A percentile compares a stretch with the other conserved stretches of the same genome.
Evolutionary conservation across 2,797 vertebrate species (phyloP).

Genomic region (Gymnoscopelus braueri): DNA sequence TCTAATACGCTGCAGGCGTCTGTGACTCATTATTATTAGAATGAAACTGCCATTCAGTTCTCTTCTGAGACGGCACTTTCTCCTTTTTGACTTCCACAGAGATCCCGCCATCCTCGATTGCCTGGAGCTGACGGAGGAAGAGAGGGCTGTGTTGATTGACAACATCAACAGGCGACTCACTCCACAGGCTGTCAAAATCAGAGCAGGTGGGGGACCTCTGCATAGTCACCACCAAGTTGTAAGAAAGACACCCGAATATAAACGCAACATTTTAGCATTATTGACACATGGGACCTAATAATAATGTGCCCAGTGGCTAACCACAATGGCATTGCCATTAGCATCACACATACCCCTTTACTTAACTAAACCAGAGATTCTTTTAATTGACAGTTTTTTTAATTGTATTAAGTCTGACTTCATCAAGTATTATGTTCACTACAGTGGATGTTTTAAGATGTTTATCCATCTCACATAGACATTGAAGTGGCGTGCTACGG

Average conservation of each 20-base stretch:
- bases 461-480: slow-evolving; percentile 76
- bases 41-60: no score
- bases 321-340: no score
- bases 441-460: no score
- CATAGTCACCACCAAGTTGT: not conserved
- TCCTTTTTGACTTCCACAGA: slow-evolving; percentile 66
- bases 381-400: no score
- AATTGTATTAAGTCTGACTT: no score
- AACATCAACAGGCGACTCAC: slow-evolving; percentile 98
- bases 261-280: not conserved
- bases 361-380: no score
- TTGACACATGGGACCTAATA: no score
- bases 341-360: no score
- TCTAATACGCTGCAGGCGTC: no score
- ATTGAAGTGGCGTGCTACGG: slow-evolving; percentile 99
- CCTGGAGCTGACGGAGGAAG: slow-evolving; percentile 93
- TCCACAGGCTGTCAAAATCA: slow-evolving; percentile 98
- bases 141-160: slow-evolving; percentile 91
- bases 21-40: no score
- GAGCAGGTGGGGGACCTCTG: slow-evolving; percentile 85
- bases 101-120: slow-evolving; percentile 94
- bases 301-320: no score
- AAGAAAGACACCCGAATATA: not conserved
- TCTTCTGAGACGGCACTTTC: not conserved
- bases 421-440: no score